Conservation (phyloP, 1,140 invertebrate species). For the Hesperophylax magnus region DNA sequence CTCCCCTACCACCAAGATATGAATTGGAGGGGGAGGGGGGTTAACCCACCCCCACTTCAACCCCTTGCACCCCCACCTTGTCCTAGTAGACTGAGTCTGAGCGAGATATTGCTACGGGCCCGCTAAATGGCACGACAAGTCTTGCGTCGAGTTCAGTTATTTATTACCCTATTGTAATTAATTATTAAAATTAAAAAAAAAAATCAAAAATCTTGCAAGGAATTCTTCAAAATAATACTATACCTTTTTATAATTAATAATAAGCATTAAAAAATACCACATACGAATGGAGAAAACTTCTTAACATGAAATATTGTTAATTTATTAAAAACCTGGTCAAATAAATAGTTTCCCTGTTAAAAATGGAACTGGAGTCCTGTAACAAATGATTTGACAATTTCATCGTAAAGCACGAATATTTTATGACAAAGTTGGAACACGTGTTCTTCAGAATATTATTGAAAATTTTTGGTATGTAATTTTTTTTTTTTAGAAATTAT, state of each 20-base stretch:
- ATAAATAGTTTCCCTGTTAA: too few relatives aligned
- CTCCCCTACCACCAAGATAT: slow-evolving; percentile 49
- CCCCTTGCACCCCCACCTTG: slow-evolving; percentile 29
- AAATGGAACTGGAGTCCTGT: too few relatives aligned
- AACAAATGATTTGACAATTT: too few relatives aligned
- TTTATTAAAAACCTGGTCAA: too few relatives aligned
- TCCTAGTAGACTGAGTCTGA: slow-evolving; percentile 52
- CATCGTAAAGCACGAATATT: too few relatives aligned
- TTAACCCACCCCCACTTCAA: background rate
- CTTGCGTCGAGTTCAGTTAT: slow-evolving; percentile 37
- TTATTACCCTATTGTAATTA: slow-evolving; percentile 3
- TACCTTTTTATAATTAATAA: background rate
- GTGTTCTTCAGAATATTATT: too few relatives aligned
- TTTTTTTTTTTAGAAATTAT: too few relatives aligned
- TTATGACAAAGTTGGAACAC: too few relatives aligned
- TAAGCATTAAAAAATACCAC: background rate
- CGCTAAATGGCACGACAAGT: background rate
- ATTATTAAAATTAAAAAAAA: background rate
- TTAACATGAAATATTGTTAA: too few relatives aligned
- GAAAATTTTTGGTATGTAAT: too few relatives aligned
- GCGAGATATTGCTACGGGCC: slow-evolving; percentile 56
- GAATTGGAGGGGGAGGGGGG: slow-evolving; percentile 31
- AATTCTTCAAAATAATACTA: background rate
- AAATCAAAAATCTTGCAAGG: background rate
- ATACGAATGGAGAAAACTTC: too few relatives aligned